Evolutionary conservation across 2,113 vertebrate species (phyloP).

Genomic region (Hemichromis elongatus): DNA sequence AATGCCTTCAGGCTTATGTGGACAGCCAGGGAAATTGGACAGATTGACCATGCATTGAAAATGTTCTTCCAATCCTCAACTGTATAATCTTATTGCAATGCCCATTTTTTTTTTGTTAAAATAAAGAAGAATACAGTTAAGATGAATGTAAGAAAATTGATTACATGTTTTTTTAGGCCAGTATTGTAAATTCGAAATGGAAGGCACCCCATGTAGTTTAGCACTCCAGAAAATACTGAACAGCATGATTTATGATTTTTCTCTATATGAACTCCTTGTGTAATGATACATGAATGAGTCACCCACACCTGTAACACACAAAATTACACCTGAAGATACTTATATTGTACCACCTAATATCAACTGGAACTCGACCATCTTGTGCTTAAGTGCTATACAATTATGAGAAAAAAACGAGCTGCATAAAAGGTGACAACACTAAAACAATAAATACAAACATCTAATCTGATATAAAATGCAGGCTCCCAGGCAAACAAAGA

Average conservation of each 20-base stretch:
- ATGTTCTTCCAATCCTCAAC: not conserved
- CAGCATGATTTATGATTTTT: not conserved
- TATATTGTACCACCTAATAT: not conserved
- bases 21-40: slow-evolving; percentile 44
- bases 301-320: not conserved
- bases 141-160: not conserved
- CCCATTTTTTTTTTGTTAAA: not conserved
- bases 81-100: not conserved
- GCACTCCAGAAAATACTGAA: not conserved
- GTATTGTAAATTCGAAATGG: not conserved
- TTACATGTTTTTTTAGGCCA: not conserved
- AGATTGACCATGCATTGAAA: slow-evolving; percentile 35
- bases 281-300: not conserved
- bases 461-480: not conserved
- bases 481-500: not conserved
- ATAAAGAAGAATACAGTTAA: not conserved
- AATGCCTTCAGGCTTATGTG: slow-evolving; percentile 52
- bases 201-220: not conserved
- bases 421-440: not conserved
- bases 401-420: not conserved
- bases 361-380: not conserved
- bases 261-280: not conserved
- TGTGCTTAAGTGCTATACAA: not conserved
- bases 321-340: not conserved
- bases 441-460: not conserved